Evolutionary conservation across 2,797 vertebrate species (phyloP), one percentile per base, ranked within the genome.

Genomic region (Spondyliosoma cantharus): DNA sequence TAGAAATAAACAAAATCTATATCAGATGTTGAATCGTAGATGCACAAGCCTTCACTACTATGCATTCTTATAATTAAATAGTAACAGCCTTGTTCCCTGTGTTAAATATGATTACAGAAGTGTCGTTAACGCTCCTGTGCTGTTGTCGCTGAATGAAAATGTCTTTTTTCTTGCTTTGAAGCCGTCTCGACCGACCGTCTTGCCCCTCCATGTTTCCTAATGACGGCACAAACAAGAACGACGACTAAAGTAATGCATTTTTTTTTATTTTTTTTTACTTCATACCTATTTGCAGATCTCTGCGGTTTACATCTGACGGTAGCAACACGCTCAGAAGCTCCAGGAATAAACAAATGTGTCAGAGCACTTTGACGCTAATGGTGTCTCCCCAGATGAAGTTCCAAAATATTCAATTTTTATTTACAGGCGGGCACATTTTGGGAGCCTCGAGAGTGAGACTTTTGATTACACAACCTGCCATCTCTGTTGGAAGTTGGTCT

Each of bases 381-480:
- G 86, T 27, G 79, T 80, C 81, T 87, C 87, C 83, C 88, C 74
- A 75, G 89, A 89, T 82, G 87, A 86, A 86, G 74, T 83, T 76
- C 65, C 74, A 69, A 91, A 90, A 88, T 88, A 86, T 88, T 88
- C 73, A 49, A 56, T 80, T 85, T 88, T 82, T 76, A 83, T 86
- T 91, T 89, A 75, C 83, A 86, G 81, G 24, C 89, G 67, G 82
- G 86, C 80, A 82, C 87, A 87, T 88, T 90, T 88, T 80, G 80
- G 89, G 72, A 78, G 68, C 86, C 90, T 81, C 83, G 45, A 81
- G 89, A 90, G 88, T 45, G 20, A 73, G 80, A 92, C 86, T 87
- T 92, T 91, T 93, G 91, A 93, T 92, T 91, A 91, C 88, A 88
- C 89, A 81, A 91, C 89, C 90, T 87, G 89, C 88, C 81, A 57